Conservation (phyloP, 2,113 vertebrate genomes). For the Tetrao urogallus region DNA sequence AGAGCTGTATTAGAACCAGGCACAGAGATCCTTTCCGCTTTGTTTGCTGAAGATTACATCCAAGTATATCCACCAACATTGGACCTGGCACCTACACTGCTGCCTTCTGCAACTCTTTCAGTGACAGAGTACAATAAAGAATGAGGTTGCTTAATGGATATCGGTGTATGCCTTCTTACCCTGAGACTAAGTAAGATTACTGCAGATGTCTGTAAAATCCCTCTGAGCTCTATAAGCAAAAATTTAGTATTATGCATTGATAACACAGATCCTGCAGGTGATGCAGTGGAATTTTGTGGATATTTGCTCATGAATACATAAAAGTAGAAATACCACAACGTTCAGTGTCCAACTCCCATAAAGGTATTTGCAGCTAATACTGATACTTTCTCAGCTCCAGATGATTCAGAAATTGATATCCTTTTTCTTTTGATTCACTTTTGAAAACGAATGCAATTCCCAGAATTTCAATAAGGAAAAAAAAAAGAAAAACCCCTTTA, state of each 20-base stretch:
- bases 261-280: slow-evolving; percentile 16
- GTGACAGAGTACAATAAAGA: neutral
- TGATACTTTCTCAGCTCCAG: neutral
- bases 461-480: neutral
- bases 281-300: slow-evolving; percentile 21
- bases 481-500: neutral
- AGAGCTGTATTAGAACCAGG: neutral
- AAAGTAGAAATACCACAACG: neutral
- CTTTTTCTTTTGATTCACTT: neutral
- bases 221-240: neutral
- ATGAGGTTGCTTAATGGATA: neutral
- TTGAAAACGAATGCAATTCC: neutral
- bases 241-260: slow-evolving; percentile 22
- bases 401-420: neutral
- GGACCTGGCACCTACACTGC: neutral
- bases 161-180: neutral
- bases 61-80: neutral
- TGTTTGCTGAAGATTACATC: neutral
- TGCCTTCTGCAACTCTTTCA: neutral
- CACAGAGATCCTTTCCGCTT: neutral
- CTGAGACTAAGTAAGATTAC: slow-evolving; percentile 10
- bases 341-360: neutral
- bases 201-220: slow-evolving; percentile 2
- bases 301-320: slow-evolving; percentile 33
- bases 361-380: neutral